Evolutionary conservation across 1,140 invertebrate genomes (phyloP).

Genomic region (Amphibalanus amphitrite): DNA sequence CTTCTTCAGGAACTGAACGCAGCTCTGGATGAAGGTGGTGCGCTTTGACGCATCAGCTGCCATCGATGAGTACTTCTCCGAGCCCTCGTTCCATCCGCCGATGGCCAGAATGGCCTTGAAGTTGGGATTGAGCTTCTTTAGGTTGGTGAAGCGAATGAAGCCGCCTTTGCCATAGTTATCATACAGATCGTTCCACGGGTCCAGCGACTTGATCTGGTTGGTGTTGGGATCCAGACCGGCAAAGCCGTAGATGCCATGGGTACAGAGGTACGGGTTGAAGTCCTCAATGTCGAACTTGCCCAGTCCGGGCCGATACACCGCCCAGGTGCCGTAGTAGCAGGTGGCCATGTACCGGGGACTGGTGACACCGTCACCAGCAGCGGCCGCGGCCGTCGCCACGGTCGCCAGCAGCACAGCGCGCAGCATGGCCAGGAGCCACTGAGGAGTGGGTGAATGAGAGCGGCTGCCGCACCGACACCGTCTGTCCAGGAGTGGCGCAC

Average conservation of each 20-base stretch:
- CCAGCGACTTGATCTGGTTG: conserved; percentile 28
- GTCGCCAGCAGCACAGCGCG: too few species aligned
- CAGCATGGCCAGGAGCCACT: too few species aligned
- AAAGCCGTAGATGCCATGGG: conserved; percentile 49
- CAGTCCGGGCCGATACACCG: conserved; percentile 16
- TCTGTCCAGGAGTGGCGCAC: too few species aligned
- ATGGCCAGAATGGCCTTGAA: conserved; percentile 26
- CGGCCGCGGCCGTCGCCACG: too few species aligned
- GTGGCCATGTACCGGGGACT: too few species aligned
- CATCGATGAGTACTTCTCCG: conserved; percentile 18
- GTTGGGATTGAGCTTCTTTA: conserved; percentile 28
- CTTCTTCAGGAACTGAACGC: conserved; percentile 31
- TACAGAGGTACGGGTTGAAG: conserved; percentile 42
- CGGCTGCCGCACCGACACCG: too few species aligned
- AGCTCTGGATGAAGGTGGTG: conserved; percentile 15
- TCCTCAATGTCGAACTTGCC: conserved; percentile 17
- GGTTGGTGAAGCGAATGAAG: conserved; percentile 17
- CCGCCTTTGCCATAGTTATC: conserved; percentile 29
- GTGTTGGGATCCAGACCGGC: conserved; percentile 32
- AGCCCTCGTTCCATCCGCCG: conserved; percentile 26
- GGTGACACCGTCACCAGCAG: too few species aligned
- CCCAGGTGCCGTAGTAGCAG: conserved; percentile 21
- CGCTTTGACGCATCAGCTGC: conserved; percentile 11
- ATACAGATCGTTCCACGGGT: conserved; percentile 40
- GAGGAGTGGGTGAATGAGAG: too few species aligned